phyloP scores from a whole-genome alignment of 2,888 invertebrate species.

The Meghimatium bilineatum region DNA sequence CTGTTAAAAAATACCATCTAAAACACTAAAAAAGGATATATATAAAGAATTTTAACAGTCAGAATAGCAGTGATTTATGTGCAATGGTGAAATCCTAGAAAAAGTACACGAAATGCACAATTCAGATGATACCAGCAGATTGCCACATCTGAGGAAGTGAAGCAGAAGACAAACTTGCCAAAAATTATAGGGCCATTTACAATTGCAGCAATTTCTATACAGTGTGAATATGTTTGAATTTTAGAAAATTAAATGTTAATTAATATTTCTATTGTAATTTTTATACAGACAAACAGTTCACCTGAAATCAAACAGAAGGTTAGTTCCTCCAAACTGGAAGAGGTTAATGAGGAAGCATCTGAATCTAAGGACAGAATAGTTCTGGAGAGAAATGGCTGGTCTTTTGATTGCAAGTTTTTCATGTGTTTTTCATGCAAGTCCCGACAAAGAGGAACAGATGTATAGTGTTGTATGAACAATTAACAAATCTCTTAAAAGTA shows the following conservation, averaged over 20 bases:
- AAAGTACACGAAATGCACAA: no score
- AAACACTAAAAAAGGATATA: no score
- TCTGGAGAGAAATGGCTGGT: slow-evolving; percentile 80
- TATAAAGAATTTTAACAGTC: no score
- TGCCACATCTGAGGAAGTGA: no score
- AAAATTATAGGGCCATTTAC: no score
- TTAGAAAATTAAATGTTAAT: background rate
- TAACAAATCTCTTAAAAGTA: background rate
- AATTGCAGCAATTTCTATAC: no score
- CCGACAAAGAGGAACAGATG: slow-evolving; percentile 44
- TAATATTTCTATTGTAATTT: background rate
- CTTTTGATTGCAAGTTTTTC: slow-evolving; percentile 80
- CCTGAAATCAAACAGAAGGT: slow-evolving; percentile 12
- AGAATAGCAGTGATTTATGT: no score
- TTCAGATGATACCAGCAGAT: no score
- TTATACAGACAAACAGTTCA: slow-evolving; percentile 11
- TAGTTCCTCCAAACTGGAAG: slow-evolving; percentile 75
- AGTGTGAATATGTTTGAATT: background rate
- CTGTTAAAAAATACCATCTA: no score
- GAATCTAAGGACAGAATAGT: slow-evolving; percentile 80
- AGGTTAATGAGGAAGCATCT: slow-evolving; percentile 76
- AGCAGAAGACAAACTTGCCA: no score
- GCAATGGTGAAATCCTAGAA: no score
- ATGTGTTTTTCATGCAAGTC: slow-evolving; percentile 65
- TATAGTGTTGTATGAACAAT: background rate